Conservation (phyloP, 2,888 invertebrate species). For the Diarsia rubi region DNA sequence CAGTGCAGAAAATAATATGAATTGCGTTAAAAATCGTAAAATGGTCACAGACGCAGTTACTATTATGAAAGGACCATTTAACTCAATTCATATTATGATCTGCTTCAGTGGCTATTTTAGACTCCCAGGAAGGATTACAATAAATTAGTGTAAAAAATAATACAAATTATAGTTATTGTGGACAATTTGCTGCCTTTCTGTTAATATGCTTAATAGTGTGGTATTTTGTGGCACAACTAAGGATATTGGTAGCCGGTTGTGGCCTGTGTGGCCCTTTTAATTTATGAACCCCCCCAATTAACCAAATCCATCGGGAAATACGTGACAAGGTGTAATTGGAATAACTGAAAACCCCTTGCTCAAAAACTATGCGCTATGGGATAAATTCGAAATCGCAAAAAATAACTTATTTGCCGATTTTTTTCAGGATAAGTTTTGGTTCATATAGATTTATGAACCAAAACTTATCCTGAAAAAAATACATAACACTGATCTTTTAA, state of each 20-base stretch:
- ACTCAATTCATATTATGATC: no score
- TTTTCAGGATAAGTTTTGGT: not conserved
- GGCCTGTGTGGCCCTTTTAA: no score
- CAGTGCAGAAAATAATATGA: no score
- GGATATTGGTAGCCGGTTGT: not conserved
- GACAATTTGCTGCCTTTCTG: not conserved
- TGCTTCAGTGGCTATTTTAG: no score
- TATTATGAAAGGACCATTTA: no score
- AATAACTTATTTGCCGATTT: not conserved
- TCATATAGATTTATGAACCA: no score
- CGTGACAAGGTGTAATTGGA: not conserved
- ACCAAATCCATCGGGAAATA: not conserved
- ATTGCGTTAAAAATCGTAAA: no score
- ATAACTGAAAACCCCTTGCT: not conserved
- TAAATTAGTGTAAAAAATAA: not conserved
- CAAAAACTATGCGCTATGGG: not conserved
- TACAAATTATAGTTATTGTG: not conserved
- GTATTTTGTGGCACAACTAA: not conserved
- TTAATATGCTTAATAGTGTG: not conserved
- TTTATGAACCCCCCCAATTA: not conserved
- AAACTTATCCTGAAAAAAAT: no score
- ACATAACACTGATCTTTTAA: no score
- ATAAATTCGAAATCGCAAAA: not conserved
- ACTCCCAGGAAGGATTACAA: no score
- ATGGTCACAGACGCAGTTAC: no score